Evolutionary conservation across 2,888 invertebrate genomes (phyloP).

Genomic region (Dynastes hyllus): DNA sequence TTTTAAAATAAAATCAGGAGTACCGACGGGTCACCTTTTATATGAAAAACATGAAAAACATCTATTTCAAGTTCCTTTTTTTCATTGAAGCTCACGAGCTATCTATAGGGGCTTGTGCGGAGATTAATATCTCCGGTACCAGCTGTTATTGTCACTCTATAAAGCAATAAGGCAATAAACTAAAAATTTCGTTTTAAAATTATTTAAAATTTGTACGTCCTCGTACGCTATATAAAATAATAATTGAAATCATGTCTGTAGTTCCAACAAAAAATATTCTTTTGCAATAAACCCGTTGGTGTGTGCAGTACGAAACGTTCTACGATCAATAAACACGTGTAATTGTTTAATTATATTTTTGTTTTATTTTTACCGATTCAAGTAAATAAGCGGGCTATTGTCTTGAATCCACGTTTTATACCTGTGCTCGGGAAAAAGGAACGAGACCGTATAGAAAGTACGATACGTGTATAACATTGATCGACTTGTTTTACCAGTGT

Average conservation of each 20-base stretch:
- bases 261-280: not conserved
- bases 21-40: no score
- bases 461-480: conserved; percentile 16
- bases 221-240: conserved; percentile 20
- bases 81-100: no score
- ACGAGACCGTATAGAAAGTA: not conserved
- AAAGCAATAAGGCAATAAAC: not conserved
- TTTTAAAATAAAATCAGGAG: no score
- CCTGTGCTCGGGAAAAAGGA: not conserved
- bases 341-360: conserved; percentile 28
- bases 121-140: no score
- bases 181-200: no score
- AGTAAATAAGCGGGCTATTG: not conserved
- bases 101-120: no score
- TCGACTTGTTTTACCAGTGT: conserved; percentile 7
- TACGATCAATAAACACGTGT: conserved; percentile 21
- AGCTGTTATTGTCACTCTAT: not conserved
- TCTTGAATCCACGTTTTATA: conserved; percentile 4
- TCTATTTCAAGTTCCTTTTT: no score
- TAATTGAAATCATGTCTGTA: conserved; percentile 19
- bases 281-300: conserved; percentile 6
- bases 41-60: no score
- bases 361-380: conserved; percentile 4
- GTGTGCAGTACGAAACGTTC: conserved; percentile 1
- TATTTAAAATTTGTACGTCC: no score